These are phyloP conservation scores for Nothocercus nigrocapillus DNA, from an alignment of 2,113 vertebrate species.

Conservation along the genomic window DNA sequence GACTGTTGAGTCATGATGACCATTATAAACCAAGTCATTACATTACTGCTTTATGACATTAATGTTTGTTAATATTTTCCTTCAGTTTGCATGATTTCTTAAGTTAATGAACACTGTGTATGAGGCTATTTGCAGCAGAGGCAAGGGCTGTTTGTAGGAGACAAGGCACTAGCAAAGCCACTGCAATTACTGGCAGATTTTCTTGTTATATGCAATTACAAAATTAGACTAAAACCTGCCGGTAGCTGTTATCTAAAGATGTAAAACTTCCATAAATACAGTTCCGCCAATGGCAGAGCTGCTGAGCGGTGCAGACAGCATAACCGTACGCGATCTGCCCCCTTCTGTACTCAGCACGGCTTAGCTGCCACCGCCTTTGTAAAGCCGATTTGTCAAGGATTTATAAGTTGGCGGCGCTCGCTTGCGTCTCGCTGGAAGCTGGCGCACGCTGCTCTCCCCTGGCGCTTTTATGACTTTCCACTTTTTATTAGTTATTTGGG, in stretches of 20 bases:
- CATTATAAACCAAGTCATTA: not conserved
- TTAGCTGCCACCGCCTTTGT: slow-evolving; percentile 32
- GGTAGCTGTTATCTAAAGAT: slow-evolving; percentile 14
- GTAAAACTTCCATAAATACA: slow-evolving; percentile 12
- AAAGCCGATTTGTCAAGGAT: slow-evolving; percentile 43
- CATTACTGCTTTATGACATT: not conserved
- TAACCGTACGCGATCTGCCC: not conserved
- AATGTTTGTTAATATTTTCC: not conserved
- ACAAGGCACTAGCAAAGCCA: not conserved
- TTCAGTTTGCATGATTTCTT: not conserved
- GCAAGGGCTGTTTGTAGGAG: not conserved
- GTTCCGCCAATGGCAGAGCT: not conserved
- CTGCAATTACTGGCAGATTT: not conserved
- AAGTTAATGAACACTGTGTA: not conserved
- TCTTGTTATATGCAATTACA: not conserved
- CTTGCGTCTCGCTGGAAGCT: not conserved
- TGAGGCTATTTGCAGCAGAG: not conserved
- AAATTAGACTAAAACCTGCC: slow-evolving; percentile 21
- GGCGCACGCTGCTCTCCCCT: not conserved
- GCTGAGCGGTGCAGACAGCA: not conserved
- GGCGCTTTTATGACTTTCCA: slow-evolving; percentile 22
- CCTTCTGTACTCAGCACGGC: slow-evolving; percentile 4
- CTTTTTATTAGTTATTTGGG: not conserved
- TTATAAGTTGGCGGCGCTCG: slow-evolving; percentile 47
- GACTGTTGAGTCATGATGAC: not conserved